Evolutionary conservation across 2,113 vertebrate species (phyloP).

Genomic region (Melanotaenia duboulayi): DNA sequence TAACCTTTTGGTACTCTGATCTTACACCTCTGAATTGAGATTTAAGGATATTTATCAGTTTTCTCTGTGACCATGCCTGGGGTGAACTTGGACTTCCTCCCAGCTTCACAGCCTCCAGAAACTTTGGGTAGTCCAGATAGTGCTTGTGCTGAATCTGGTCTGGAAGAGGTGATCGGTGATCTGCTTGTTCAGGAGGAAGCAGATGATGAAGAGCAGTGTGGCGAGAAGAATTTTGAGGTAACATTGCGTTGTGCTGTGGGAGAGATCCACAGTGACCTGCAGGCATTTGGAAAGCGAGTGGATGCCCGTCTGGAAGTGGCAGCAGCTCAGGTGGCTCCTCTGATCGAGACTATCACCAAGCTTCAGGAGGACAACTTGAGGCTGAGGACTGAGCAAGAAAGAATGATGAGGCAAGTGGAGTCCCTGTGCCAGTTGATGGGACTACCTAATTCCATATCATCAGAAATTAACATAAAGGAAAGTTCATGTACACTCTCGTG

Average conservation of each 20-base stretch:
- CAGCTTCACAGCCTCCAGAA: constrained; percentile 51
- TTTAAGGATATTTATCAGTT: constrained; percentile 10
- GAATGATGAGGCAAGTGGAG: constrained; percentile 82
- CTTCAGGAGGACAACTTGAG: constrained; percentile 87
- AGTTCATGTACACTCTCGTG: constrained; percentile 27
- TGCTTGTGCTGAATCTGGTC: constrained; percentile 73
- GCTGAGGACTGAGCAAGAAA: constrained; percentile 84
- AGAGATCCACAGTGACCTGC: constrained; percentile 85
- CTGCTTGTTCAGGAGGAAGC: constrained; percentile 62
- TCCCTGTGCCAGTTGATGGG: constrained; percentile 78
- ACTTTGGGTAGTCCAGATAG: constrained; percentile 53
- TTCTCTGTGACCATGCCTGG: constrained; percentile 84
- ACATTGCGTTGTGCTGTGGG: constrained; percentile 74
- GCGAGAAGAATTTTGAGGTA: constrained; percentile 63
- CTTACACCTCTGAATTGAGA: not conserved
- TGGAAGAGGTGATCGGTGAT: constrained; percentile 77
- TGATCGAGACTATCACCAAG: constrained; percentile 72
- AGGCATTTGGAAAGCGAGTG: constrained; percentile 79
- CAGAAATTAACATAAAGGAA: constrained; percentile 72
- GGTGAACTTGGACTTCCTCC: constrained; percentile 78
- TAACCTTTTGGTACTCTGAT: constrained; percentile 1
- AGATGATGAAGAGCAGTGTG: constrained; percentile 48
- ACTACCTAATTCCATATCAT: constrained; percentile 65
- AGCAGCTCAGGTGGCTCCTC: constrained; percentile 68
- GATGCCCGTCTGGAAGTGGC: constrained; percentile 81